Evolutionary conservation across 1,140 invertebrate genomes (phyloP).

Genomic region (Sitobion miscanthi): DNA sequence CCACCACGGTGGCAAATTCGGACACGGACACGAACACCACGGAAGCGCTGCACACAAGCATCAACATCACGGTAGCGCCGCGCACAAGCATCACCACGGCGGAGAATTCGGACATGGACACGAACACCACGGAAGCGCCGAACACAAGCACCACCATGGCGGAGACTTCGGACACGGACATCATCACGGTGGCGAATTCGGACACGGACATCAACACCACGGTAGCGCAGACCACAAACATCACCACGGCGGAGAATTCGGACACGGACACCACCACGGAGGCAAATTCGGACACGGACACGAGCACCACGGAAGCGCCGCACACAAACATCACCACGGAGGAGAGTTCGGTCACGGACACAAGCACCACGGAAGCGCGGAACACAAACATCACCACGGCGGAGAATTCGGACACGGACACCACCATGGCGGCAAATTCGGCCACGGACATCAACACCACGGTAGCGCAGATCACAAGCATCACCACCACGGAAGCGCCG

Average conservation of each 20-base stretch:
- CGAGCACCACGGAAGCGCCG: slow-evolving; percentile 55
- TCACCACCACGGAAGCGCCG: slow-evolving; percentile 49
- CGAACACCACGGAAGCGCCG: slow-evolving; percentile 57
- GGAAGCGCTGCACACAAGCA: slow-evolving; percentile 58
- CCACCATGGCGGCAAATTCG: slow-evolving; percentile 55
- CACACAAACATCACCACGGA: slow-evolving; percentile 56
- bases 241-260: slow-evolving; percentile 57
- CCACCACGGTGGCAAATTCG: slow-evolving; percentile 58
- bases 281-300: slow-evolving; percentile 56
- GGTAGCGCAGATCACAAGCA: slow-evolving; percentile 57
- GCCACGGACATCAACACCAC: slow-evolving; percentile 56
- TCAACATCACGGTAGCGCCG: slow-evolving; percentile 53
- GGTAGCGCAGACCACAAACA: slow-evolving; percentile 56
- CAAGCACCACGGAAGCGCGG: slow-evolving; percentile 51
- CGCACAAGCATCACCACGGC: slow-evolving; percentile 48
- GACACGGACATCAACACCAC: slow-evolving; percentile 57
- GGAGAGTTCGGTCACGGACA: slow-evolving; percentile 57
- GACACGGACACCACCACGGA: slow-evolving; percentile 57
- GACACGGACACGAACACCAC: slow-evolving; percentile 58
- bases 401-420: slow-evolving; percentile 55
- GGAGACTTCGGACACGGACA: slow-evolving; percentile 58
- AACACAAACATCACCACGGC: slow-evolving; percentile 54
- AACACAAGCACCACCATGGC: slow-evolving; percentile 57
- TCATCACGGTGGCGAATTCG: slow-evolving; percentile 55
- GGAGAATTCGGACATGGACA: slow-evolving; percentile 58